A percentile compares a stretch with the other conserved stretches of the same genome.
These are phyloP conservation scores for Tilapia sparmanii DNA, from an alignment of 2,113 vertebrate genomes.

Conservation along the genomic window DNA sequence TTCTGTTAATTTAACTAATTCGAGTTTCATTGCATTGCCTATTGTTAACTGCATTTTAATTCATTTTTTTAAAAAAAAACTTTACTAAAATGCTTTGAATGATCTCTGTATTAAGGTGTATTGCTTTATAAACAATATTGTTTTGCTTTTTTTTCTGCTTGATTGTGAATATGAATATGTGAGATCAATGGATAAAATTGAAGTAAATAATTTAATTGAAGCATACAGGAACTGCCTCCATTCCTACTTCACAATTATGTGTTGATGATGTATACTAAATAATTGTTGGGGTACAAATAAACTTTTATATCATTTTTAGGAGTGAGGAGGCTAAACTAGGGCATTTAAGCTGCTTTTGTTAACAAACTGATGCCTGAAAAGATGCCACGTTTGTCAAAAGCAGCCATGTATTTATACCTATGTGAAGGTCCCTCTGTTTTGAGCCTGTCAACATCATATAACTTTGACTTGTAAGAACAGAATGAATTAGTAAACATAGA, in stretches of 20 bases:
- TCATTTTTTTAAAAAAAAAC: rapidly evolving
- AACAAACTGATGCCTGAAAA: rapidly evolving
- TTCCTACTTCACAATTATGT: too few species aligned
- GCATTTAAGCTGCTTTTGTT: too few species aligned
- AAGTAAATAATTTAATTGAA: background rate
- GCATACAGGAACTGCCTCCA: rapidly evolving
- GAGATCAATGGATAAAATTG: background rate
- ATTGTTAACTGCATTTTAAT: too few species aligned
- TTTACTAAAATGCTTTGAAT: too few species aligned
- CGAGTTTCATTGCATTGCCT: too few species aligned
- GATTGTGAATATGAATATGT: rapidly evolving
- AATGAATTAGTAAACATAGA: background rate
- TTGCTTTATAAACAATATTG: background rate
- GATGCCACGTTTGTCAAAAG: rapidly evolving
- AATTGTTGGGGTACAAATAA: too few species aligned
- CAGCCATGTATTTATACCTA: rapidly evolving
- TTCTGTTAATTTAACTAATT: too few species aligned
- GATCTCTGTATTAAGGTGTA: rapidly evolving
- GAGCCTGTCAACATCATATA: background rate
- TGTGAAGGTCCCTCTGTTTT: rapidly evolving
- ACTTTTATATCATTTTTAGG: too few species aligned
- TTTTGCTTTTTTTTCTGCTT: background rate
- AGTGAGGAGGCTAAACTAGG: too few species aligned
- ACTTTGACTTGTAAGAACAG: background rate
- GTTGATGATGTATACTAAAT: rapidly evolving